These are phyloP conservation scores for Macaca nemestrina DNA, from an alignment of 2,113 vertebrate species.

Conservation along the genomic window DNA sequence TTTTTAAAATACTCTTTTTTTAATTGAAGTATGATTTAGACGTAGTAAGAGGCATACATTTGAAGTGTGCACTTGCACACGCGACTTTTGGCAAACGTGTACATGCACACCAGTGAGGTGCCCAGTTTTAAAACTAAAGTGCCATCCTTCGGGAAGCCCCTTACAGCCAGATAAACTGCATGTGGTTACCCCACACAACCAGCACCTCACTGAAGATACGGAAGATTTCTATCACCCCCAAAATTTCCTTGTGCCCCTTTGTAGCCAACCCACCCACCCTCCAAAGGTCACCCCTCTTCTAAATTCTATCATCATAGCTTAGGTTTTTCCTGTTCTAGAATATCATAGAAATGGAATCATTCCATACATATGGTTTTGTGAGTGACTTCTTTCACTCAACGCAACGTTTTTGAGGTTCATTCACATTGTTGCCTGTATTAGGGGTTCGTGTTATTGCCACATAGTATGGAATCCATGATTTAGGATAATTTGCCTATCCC, in stretches of 20 bases:
- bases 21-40: background rate
- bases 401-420: accelerated
- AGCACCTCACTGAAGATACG: accelerated
- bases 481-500: accelerated
- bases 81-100: background rate
- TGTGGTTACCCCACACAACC: accelerated
- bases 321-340: too few species aligned
- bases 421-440: accelerated
- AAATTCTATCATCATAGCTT: background rate
- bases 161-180: background rate
- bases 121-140: background rate
- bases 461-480: accelerated
- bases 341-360: background rate
- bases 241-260: background rate
- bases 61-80: background rate
- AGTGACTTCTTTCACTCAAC: background rate
- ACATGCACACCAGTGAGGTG: accelerated
- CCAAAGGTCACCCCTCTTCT: background rate
- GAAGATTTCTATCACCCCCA: accelerated
- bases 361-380: accelerated
- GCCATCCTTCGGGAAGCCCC: background rate
- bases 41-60: too few species aligned
- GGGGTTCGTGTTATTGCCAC: too few species aligned
- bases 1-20: background rate
- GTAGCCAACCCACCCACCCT: background rate